Percentiles rank a stretch among this genome's conserved stretches.
These are phyloP conservation scores for Actinopyga echinites DNA, from an alignment of 53 echinoderm and acorn worm genomes.

Conservation along the genomic window DNA sequence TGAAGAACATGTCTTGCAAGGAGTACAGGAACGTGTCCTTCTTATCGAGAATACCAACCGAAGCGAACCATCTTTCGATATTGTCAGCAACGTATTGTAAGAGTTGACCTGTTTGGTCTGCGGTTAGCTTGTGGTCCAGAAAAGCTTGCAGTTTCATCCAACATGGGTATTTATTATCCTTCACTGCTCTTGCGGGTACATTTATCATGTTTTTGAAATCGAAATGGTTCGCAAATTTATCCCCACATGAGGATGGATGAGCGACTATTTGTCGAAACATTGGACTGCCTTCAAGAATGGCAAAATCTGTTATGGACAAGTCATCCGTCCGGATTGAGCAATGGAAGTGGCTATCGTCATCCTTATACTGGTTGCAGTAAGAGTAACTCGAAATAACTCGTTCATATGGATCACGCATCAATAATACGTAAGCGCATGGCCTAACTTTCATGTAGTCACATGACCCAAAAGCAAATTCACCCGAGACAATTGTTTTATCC, in stretches of 20 bases:
- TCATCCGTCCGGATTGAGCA: conserved; percentile 43
- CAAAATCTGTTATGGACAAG: conserved; percentile 70
- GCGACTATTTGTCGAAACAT: conserved; percentile 70
- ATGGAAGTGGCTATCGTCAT: conserved; percentile 52
- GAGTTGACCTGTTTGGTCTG: conserved; percentile 31
- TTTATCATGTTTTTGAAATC: conserved; percentile 29
- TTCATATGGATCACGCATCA: conserved; percentile 78
- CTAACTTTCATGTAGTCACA: conserved; percentile 56
- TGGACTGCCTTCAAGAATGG: conserved; percentile 73
- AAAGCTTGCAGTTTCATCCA: conserved; percentile 79
- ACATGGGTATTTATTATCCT: conserved; percentile 48
- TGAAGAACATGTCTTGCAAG: conserved; percentile 13
- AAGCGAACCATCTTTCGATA: conserved; percentile 77
- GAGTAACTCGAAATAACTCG: conserved; percentile 65
- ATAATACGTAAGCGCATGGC: conserved; percentile 70
- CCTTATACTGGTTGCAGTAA: conserved; percentile 61
- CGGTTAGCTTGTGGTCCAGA: conserved; percentile 47
- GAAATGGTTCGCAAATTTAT: conserved; percentile 24
- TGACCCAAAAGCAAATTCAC: conserved; percentile 76
- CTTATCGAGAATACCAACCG: conserved; percentile 63
- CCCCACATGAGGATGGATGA: conserved; percentile 21
- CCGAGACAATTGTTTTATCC: conserved; percentile 8
- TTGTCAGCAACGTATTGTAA: conserved; percentile 57
- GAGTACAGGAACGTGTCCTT: not conserved
- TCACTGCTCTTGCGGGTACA: not conserved